Evolutionary conservation across 2,888 invertebrate species (phyloP).

Genomic region (Meganola albula): DNA sequence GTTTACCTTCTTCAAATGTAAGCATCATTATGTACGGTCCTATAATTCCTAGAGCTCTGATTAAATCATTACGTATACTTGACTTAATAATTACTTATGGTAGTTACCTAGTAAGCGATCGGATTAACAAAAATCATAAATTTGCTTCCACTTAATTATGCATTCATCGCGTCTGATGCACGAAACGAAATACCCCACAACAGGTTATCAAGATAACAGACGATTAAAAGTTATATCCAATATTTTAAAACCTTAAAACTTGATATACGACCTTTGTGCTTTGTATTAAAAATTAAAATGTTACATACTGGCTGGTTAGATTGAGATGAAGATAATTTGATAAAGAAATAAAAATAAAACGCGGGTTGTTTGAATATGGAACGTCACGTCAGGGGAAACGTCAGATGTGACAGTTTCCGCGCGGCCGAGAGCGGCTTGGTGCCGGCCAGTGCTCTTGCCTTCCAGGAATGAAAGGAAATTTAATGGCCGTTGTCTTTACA

Average conservation of each 20-base stretch:
- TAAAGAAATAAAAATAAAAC: constrained; percentile 69
- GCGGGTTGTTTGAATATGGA: constrained; percentile 72
- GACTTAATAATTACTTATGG: too few species aligned
- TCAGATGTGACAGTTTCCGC: constrained; percentile 77
- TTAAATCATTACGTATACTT: too few species aligned
- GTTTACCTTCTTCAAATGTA: too few species aligned
- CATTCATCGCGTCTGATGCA: constrained; percentile 68
- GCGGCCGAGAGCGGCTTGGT: constrained; percentile 48
- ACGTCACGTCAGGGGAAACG: constrained; percentile 74
- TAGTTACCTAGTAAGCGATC: constrained; percentile 38
- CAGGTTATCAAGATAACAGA: constrained; percentile 68
- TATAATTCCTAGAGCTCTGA: too few species aligned
- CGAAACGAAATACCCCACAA: constrained; percentile 68
- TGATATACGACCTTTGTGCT: constrained; percentile 51
- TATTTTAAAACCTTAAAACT: constrained; percentile 30
- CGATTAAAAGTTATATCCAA: constrained; percentile 61
- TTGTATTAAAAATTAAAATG: constrained; percentile 41
- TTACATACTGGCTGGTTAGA: constrained; percentile 46
- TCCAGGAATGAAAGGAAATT: constrained; percentile 49
- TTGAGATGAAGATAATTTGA: constrained; percentile 57
- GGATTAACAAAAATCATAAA: constrained; percentile 57
- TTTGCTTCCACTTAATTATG: constrained; percentile 72
- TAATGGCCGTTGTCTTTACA: constrained; percentile 15
- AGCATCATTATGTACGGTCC: too few species aligned
- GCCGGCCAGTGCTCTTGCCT: constrained; percentile 52